Evolutionary conservation across 2,113 vertebrate species (phyloP), one percentile per base, ranked within the genome.

Genomic region (Lycocorax pyrrhopterus): DNA sequence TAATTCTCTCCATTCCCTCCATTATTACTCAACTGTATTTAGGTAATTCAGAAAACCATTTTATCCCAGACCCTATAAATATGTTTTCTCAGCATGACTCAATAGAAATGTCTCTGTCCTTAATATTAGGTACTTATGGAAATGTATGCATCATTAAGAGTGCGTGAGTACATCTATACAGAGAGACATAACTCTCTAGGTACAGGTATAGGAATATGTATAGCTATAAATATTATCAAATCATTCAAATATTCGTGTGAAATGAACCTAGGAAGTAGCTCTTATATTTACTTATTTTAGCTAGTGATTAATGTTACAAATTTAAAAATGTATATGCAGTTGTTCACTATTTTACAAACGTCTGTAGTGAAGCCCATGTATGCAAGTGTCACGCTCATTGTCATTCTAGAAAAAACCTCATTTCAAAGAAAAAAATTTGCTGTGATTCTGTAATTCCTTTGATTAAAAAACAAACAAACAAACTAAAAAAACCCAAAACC

Each of bases 371-470:
- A 94, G 46, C 9, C 86, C 10, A 35, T 8, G 16, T 49, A 84
- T 56, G 17, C 46, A 72, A 73, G 79, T 44, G 16, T 75, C 49
- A 78, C 26, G 22, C 27, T 85, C 67, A 85, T 41, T 75, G 43
- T 74, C 67, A 46, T 90, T 87, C 46, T 53, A 56, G 13, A 33
- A 35, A 69, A 87, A 87, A 84, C 9, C 62, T 91, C 6, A 84
- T 92, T 97, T 96, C 66, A 68, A 81, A 89, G 56, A 92, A 92
- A 92, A 74, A 37, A 41, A 51, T 15, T 81, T 12, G 3, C 47
- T 56, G 14, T 51, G 64, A 76, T 55, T 90, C 51, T 77, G 68
- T 79, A 76, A 80, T 91, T 96, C 87, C 80, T 96, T 84, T 74
- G 39, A 37, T 59, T 83, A 75, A 71, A 95, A 95, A 75, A 23